Conservation (phyloP, 2,797 vertebrate genomes). For the Peromyscus melanophrys region DNA sequence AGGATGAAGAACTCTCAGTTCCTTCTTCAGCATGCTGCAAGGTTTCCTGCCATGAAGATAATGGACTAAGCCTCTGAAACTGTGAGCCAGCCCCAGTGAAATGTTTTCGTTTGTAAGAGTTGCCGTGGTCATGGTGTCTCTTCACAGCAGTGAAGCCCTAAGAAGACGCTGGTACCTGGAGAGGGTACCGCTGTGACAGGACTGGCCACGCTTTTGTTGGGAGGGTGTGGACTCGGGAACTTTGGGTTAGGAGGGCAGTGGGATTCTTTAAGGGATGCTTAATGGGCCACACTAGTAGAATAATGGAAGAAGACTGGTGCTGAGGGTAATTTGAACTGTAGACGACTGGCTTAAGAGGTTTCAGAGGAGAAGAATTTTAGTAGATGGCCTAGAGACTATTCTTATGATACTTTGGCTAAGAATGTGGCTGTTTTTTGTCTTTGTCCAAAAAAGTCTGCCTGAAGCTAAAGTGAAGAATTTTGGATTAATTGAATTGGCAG, state of each 20-base stretch:
- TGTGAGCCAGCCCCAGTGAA: not conserved
- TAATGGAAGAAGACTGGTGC: not conserved
- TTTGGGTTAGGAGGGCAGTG: not conserved
- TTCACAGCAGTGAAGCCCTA: not conserved
- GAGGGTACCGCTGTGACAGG: not conserved
- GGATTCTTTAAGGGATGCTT: not conserved
- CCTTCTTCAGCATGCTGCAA: not conserved
- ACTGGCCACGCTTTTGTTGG: not conserved
- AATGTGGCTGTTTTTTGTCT: not conserved
- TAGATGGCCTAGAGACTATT: not conserved
- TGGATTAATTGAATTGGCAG: not conserved
- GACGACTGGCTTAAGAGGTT: not conserved
- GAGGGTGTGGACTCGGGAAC: not conserved
- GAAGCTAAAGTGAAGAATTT: not conserved
- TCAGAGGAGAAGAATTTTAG: not conserved
- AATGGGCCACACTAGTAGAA: not conserved
- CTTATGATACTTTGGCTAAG: not conserved
- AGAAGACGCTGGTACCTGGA: not conserved
- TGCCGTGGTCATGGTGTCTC: not conserved
- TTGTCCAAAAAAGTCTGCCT: not conserved
- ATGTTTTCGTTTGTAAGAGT: not conserved
- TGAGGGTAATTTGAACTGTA: not conserved
- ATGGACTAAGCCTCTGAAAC: not conserved
- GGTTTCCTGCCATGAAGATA: not conserved
- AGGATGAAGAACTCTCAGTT: not conserved